Evolutionary conservation across 2,797 vertebrate genomes (phyloP), one percentile per base, ranked within the genome.

Genomic region (Myioborus melanocephalus): DNA sequence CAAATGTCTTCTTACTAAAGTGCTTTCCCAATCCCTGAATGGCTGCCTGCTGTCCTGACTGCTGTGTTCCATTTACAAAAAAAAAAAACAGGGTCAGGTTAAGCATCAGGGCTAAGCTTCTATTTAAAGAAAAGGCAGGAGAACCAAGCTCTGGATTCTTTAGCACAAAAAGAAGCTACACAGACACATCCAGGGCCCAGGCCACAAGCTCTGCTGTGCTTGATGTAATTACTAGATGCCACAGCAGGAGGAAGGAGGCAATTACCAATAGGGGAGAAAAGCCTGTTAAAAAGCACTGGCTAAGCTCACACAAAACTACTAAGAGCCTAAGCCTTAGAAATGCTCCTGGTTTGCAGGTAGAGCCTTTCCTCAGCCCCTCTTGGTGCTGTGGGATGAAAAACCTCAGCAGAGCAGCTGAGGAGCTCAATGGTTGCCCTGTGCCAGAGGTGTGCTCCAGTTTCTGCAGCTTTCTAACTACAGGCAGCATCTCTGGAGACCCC

Each of bases 191-290:
- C 55, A 41, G 64, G 69, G 91, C n/a, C 79, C 69, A 68, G 26
- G 93, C 90, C 30, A 17, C 34, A 26, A 52, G 96, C 84, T 85
- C 90, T 93, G 92, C 84, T 70, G 87, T 41, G 89, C 84, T 59
- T 90, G 84, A 96, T 96, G 87, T 83, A 95, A 96, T 95, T 96
- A 96, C 72, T 75, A 79, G 84, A 97, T 96, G 94, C 89, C 95
- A 53, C 84, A 94, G 93, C 91, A 88, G 93, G 93, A 96, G 76
- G 93, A 92, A 91, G 79, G 87, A 94, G 95, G 95, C 94, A 94
- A 94, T 95, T 95, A 95, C 90, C 91, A 90, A 92, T 8, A 92
- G 85, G 66, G 63, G 65, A 92, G 89, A 86, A 94, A 94, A 96
- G 93, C 89, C 95, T 93, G 83, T 94, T 94, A 94, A 96, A 88